Conservation (phyloP, 2,113 vertebrate species). For the Mormyrus lacerda region DNA sequence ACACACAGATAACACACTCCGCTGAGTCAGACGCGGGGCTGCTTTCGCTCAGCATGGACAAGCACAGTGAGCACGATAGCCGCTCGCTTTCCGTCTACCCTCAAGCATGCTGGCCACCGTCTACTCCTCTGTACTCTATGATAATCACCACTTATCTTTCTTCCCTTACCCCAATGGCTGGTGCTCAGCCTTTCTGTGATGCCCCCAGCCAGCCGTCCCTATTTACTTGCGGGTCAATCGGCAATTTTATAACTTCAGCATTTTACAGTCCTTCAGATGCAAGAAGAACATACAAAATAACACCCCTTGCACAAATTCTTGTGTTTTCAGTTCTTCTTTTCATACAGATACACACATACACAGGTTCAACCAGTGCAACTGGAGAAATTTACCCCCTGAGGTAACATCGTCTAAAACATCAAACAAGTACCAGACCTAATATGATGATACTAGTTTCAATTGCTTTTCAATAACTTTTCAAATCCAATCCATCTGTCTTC, state of each 20-base stretch:
- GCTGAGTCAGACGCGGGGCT: background rate
- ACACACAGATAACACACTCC: background rate
- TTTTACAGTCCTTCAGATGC: background rate
- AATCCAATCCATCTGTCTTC: background rate
- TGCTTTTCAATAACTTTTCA: background rate
- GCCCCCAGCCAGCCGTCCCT: too few relatives aligned
- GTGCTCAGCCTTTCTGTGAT: too few relatives aligned
- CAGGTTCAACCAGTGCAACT: background rate
- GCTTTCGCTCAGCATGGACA: background rate
- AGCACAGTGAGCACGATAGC: background rate
- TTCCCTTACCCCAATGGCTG: background rate
- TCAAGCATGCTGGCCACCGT: background rate
- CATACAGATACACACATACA: background rate
- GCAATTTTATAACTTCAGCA: background rate
- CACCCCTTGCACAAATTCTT: too few relatives aligned
- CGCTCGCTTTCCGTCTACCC: background rate
- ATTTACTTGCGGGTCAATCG: background rate
- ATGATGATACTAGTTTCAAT: background rate
- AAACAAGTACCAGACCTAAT: background rate
- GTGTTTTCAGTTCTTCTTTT: background rate
- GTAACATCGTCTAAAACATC: background rate
- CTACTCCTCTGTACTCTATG: background rate
- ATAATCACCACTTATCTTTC: background rate
- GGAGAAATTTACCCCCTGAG: too few relatives aligned
- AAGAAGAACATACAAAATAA: background rate